These are phyloP conservation scores for Pharmacophagus antenor DNA, from an alignment of 2,888 invertebrate species.

Conservation along the genomic window DNA sequence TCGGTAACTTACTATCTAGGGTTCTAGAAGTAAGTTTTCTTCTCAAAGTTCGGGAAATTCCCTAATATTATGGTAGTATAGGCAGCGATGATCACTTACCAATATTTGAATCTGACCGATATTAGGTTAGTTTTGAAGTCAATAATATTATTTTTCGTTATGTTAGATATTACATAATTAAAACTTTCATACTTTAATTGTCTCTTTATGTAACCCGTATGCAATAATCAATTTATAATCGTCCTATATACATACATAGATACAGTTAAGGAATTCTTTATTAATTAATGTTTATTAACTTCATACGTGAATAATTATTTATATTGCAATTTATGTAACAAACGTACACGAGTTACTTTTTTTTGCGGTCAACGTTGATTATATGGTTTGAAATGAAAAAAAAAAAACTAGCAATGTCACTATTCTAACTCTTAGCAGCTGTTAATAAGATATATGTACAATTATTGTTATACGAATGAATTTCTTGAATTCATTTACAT, in stretches of 20 bases:
- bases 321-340: slow-evolving; percentile 17
- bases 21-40: too few species aligned
- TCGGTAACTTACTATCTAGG: too few species aligned
- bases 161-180: background rate
- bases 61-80: too few species aligned
- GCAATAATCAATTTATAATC: background rate
- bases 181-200: too few species aligned
- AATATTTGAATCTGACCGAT: too few species aligned
- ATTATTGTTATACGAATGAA: too few species aligned
- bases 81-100: too few species aligned
- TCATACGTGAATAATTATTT: slow-evolving; percentile 21
- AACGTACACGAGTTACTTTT: slow-evolving; percentile 17
- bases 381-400: slow-evolving; percentile 11
- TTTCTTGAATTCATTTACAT: background rate
- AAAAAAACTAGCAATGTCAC: slow-evolving; percentile 4
- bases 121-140: too few species aligned
- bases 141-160: background rate
- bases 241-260: background rate
- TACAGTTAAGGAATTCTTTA: slow-evolving; percentile 8
- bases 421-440: background rate
- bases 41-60: too few species aligned
- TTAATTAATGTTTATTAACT: slow-evolving; percentile 19
- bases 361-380: slow-evolving; percentile 17
- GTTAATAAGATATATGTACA: background rate
- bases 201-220: background rate